These are phyloP conservation scores for Acrossocheilus fasciatus DNA, from an alignment of 2,797 vertebrate genomes.

Conservation along the genomic window DNA sequence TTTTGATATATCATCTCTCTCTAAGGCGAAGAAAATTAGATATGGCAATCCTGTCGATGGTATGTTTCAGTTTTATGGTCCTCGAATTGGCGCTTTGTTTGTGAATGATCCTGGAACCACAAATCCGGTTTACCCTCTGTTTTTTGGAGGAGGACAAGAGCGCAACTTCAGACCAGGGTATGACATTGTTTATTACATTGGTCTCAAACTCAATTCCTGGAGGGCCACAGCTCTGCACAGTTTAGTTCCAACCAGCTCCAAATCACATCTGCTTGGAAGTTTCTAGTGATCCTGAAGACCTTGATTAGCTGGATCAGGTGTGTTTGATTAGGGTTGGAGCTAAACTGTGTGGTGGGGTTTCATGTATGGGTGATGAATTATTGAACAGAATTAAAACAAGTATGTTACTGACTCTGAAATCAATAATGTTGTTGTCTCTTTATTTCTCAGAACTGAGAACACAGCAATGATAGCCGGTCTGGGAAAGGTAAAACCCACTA, in stretches of 20 bases:
- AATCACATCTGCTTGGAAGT: no score
- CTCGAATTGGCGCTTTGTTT: constrained; percentile 90
- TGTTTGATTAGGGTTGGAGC: no score
- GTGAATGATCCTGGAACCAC: constrained; percentile 75
- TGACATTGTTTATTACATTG: constrained; percentile 16
- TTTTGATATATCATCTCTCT: constrained; percentile 37
- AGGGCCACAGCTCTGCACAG: no score
- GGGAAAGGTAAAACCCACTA: constrained; percentile 84
- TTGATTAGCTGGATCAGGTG: no score
- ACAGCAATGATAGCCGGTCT: constrained; percentile 96
- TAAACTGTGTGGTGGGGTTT: constrained; percentile 6
- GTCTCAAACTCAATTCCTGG: no score
- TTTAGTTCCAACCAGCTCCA: no score
- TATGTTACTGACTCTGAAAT: constrained; percentile 26
- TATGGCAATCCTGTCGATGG: constrained; percentile 25
- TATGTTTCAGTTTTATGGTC: constrained; percentile 87
- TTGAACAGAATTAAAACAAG: constrained; percentile 17
- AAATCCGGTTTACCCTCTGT: constrained; percentile 86
- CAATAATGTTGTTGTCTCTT: constrained; percentile 48
- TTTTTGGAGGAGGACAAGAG: constrained; percentile 96
- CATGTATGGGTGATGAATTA: constrained; percentile 38
- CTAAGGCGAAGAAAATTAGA: constrained; percentile 8
- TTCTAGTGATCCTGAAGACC: no score
- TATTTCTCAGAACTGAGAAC: constrained; percentile 91
- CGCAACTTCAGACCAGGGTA: constrained; percentile 93